Evolutionary conservation across 2,888 invertebrate genomes (phyloP), one percentile per base, ranked within the genome.

Genomic region (Heteropelma amictum): DNA sequence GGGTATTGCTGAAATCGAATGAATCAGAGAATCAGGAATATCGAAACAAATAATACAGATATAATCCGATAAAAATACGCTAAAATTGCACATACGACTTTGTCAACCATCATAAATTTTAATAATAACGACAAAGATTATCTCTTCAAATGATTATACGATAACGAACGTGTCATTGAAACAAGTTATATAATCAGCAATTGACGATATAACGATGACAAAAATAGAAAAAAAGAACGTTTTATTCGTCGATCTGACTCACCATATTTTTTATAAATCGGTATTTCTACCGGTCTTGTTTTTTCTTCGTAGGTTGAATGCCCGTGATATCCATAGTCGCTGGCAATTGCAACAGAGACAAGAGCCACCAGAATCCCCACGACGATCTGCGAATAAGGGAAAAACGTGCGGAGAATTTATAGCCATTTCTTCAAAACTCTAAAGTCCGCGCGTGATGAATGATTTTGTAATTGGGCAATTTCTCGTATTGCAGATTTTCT

Each of bases 1-100:
- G 67, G 90, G 90, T 83, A 92, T 92, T 1, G 91, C 91, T 89
- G 77, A 17, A 85, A 86, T 35, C 4, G 42, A 42, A 30, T 21
- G 14, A 0, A 17, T 12, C 4, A 54, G 7, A 19, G 3, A 33
- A 38, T 5, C 4, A 17, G 28, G 17, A 23, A 58, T 17, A n/a
- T 28, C 5, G 7, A 3, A 54, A 21, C 1, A 0, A 23, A 12
- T 2, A 58, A 10, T 33, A 23, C 4, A 6, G 14, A 35, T 45
- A 49, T 21, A 10, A 4, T 4, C 10, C 2, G 7, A 30, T 2
- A 12, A n/a, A n/a, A n/a, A n/a, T n/a, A n/a, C n/a, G n/a, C n/a
- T n/a, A n/a, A n/a, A n/a, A n/a, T n/a, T n/a, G n/a, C n/a, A n/a
- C n/a, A n/a, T n/a, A n/a, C n/a, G n/a, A n/a, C n/a, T n/a, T n/a